Evolutionary conservation across 2,888 invertebrate species (phyloP).

Genomic region (Sepioteuthis lessoniana): DNA sequence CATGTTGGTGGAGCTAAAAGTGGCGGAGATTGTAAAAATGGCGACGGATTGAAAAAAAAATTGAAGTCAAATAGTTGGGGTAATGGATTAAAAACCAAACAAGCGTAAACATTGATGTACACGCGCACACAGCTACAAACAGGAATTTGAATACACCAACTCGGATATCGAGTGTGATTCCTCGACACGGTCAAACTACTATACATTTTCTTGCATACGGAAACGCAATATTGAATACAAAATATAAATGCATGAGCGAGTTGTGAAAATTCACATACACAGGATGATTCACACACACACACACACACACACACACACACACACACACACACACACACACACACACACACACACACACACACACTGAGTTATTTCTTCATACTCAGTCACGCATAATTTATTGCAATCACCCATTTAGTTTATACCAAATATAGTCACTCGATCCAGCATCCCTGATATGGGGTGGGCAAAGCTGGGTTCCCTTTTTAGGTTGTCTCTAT

Average conservation of each 20-base stretch:
- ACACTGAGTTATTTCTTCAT: background rate
- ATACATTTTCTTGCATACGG: no score
- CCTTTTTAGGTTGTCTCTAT: background rate
- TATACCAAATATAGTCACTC: background rate
- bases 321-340: background rate
- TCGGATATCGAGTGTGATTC: no score
- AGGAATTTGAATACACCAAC: no score
- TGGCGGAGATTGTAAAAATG: background rate
- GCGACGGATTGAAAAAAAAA: background rate
- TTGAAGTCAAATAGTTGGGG: background rate
- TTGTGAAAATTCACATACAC: background rate
- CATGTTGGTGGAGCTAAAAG: background rate
- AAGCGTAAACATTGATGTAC: background rate
- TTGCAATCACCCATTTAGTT: background rate
- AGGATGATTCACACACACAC: background rate
- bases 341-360: background rate
- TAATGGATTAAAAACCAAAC: conserved; percentile 21
- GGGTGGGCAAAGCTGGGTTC: background rate
- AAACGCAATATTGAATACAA: no score
- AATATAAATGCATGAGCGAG: no score
- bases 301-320: background rate
- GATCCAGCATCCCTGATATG: background rate
- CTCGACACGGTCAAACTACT: no score
- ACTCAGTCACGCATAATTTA: no score
- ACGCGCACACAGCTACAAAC: background rate